phyloP scores from a whole-genome alignment of 2,113 vertebrate genomes.

The Archilochus colubris region DNA sequence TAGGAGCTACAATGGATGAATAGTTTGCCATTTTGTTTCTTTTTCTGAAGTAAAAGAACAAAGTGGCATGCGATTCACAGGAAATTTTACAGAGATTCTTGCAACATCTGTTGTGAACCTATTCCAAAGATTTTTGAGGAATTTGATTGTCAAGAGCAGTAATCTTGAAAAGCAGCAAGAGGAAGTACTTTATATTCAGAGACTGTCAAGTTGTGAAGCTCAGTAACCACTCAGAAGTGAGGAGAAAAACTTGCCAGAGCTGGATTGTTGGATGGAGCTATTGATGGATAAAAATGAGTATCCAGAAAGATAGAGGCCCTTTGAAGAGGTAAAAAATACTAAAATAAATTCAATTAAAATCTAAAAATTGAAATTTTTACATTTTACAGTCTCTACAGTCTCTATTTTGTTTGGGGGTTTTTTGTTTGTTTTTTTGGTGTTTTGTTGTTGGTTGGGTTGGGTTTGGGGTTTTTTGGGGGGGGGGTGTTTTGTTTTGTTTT shows the following conservation, averaged over 20 bases:
- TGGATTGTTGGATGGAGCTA: background rate
- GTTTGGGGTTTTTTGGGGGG: background rate
- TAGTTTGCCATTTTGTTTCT: background rate
- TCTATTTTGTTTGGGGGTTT: no score
- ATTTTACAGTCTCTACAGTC: background rate
- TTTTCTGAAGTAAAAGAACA: background rate
- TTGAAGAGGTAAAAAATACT: background rate
- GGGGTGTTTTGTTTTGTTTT: no score
- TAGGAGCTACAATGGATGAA: background rate
- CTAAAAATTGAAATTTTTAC: background rate
- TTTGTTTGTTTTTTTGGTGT: background rate
- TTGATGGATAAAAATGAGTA: background rate
- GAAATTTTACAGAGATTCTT: background rate
- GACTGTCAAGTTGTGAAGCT: background rate
- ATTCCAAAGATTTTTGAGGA: background rate
- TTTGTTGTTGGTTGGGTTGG: no score
- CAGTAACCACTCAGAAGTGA: background rate
- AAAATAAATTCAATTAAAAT: background rate
- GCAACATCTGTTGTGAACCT: background rate
- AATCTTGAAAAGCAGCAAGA: background rate
- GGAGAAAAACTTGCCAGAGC: background rate
- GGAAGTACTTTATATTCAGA: background rate
- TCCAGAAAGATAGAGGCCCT: background rate
- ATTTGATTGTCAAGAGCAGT: background rate
- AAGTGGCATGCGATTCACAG: background rate